These are phyloP conservation scores for Pelodytes ibericus DNA, from an alignment of 2,797 vertebrate species.

Conservation along the genomic window DNA sequence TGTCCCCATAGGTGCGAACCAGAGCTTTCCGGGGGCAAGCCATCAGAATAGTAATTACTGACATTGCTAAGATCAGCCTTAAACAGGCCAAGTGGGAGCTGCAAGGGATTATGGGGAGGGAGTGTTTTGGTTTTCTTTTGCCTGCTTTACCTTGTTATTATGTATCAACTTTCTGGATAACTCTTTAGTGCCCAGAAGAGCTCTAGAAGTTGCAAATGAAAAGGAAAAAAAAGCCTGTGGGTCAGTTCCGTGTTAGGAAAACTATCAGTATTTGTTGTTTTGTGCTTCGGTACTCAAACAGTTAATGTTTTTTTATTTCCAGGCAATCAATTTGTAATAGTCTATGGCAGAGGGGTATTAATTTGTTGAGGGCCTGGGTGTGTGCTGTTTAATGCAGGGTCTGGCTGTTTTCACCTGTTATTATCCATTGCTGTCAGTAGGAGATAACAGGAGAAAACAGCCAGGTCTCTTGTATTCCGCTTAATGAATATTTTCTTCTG, in stretches of 20 bases:
- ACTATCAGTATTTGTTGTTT: too few relatives aligned
- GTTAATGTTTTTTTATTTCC: too few relatives aligned
- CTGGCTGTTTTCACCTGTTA: not conserved
- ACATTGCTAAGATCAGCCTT: constrained; percentile 72
- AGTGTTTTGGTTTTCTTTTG: constrained; percentile 25
- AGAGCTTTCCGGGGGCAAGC: constrained; percentile 75
- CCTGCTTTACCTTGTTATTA: constrained; percentile 55
- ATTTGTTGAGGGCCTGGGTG: not conserved
- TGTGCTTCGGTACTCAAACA: too few relatives aligned
- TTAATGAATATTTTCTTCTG: not conserved
- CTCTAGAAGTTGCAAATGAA: too few relatives aligned
- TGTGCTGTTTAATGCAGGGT: not conserved
- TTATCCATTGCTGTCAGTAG: not conserved
- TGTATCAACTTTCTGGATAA: constrained; percentile 49
- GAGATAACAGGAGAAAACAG: not conserved
- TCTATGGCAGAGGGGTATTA: too few relatives aligned
- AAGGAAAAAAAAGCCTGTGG: too few relatives aligned
- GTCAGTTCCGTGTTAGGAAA: too few relatives aligned
- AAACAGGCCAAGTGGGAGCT: constrained; percentile 64
- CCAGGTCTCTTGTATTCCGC: not conserved
- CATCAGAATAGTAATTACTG: constrained; percentile 77
- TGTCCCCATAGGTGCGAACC: constrained; percentile 71
- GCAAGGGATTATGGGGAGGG: constrained; percentile 60
- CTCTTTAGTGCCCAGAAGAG: too few relatives aligned
- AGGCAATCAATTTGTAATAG: too few relatives aligned